These are phyloP conservation scores for Rhizomys pruinosus DNA, from an alignment of 2,113 vertebrate species.

Conservation along the genomic window DNA sequence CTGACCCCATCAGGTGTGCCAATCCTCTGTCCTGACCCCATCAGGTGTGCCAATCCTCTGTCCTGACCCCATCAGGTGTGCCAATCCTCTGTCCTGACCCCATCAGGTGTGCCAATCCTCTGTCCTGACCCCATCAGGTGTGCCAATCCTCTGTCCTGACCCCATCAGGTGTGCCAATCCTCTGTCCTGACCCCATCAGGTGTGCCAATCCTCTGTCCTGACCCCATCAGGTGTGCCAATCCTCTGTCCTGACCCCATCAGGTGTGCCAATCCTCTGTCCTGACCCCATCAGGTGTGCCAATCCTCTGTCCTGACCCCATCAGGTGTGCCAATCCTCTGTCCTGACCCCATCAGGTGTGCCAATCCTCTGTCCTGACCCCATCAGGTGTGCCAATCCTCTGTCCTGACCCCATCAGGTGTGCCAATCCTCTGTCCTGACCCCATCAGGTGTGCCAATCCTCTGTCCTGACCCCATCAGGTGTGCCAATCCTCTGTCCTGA, in stretches of 20 bases:
- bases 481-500: too few species aligned
- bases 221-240: not conserved
- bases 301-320: too few species aligned
- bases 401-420: fast-evolving
- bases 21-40: too few species aligned
- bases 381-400: not conserved
- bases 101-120: not conserved
- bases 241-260: too few species aligned
- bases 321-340: not conserved
- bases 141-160: too few species aligned
- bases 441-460: not conserved
- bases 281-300: not conserved
- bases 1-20: not conserved
- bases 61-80: fast-evolving
- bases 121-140: fast-evolving
- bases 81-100: too few species aligned
- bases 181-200: not conserved
- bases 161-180: not conserved
- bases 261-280: not conserved
- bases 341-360: fast-evolving
- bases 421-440: too few species aligned
- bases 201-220: too few species aligned
- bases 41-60: not conserved
- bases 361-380: too few species aligned
- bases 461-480: fast-evolving